Base-by-base conservation (phyloP, 2,888 invertebrate genomes). In the Xestia c-nigrum region DNA sequence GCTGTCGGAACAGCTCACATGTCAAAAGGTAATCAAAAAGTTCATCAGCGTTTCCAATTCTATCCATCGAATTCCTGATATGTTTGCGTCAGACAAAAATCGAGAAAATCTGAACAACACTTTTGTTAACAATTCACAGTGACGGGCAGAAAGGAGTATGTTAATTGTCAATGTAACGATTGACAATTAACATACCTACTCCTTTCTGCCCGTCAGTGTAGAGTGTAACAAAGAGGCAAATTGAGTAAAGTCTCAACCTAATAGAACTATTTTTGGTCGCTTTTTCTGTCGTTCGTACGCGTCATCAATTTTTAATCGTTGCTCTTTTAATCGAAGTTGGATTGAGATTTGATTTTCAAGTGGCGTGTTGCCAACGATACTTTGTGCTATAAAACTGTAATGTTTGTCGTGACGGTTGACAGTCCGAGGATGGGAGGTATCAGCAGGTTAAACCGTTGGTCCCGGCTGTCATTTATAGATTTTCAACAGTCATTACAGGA, bases 1-100 rank as follows among this genome's bases (percentile, higher is more conserved):
- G n/a, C n/a, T n/a, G n/a, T n/a, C 46, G n/a, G 40, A 24, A 67
- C n/a, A 78, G 31, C 31, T 46, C 46, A 72, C 65, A 21, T 40
- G 59, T 47, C 61, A 50, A 63, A 57, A 63, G 40, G 72, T 72
- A 63, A 72, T 79, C 46, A 78, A 78, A 78, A 66, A 67, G 61
- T 66, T 72, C 55, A 47, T 55, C 72, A 78, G 31, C 9, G 40
- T 16, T 47, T 55, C 40, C 61, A 67, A 19, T 64, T 64, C 46
- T 64, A 46, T 46, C 9, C 19, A 57, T 57, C 31, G n/a, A 46
- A 50, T 14, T 24, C 14, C 24, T 7, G 14, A 38, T 24, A 52
- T 52, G 9, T 43, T 19, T 50, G n/a, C 6, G 19, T 46, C 65
- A 43, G 67, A 38, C 16, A 24, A 38, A 76, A 61, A 52, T 24